Percentiles rank a stretch among this genome's conserved stretches.
Conservation (phyloP, 2,888 invertebrate genomes). For the Caenorhabditis zanzibari region DNA sequence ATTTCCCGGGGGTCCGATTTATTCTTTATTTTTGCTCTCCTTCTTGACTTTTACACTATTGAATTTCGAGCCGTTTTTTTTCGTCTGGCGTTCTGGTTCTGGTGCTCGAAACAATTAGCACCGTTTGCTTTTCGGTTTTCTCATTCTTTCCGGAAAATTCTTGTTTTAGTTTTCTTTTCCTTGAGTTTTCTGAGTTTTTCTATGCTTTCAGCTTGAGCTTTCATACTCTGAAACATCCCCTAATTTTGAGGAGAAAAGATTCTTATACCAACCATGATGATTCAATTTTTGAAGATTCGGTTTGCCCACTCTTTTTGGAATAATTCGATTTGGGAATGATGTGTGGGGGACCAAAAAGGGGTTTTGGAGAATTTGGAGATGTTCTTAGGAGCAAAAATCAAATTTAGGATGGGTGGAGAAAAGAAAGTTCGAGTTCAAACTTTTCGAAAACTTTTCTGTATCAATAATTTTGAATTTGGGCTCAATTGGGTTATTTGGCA, state of each 20-base stretch:
- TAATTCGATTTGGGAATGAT: constrained; percentile 29
- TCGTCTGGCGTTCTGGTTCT: neutral
- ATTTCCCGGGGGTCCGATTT: constrained; percentile 60
- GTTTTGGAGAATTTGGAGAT: constrained; percentile 8
- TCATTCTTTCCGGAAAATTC: neutral
- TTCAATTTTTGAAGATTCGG: constrained; percentile 26
- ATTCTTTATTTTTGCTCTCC: constrained; percentile 18
- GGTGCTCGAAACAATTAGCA: constrained; percentile 46
- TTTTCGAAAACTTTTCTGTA: neutral
- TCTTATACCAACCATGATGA: constrained; percentile 31
- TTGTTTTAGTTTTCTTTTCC: constrained; percentile 7
- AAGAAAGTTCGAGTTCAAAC: neutral
- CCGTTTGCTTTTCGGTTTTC: constrained; percentile 12
- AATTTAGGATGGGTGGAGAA: neutral
- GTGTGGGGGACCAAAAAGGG: neutral
- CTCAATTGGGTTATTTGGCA: too few relatives aligned
- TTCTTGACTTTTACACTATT: constrained; percentile 20
- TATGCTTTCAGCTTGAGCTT: neutral
- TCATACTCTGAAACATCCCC: constrained; percentile 19
- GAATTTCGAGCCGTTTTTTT: neutral
- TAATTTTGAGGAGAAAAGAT: constrained; percentile 27
- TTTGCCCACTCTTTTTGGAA: constrained; percentile 13
- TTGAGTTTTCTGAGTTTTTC: neutral
- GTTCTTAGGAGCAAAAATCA: constrained; percentile 28
- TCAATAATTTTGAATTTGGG: neutral